phyloP scores from a whole-genome alignment of 2,888 invertebrate genomes.

The Neoitamus cyanurus region DNA sequence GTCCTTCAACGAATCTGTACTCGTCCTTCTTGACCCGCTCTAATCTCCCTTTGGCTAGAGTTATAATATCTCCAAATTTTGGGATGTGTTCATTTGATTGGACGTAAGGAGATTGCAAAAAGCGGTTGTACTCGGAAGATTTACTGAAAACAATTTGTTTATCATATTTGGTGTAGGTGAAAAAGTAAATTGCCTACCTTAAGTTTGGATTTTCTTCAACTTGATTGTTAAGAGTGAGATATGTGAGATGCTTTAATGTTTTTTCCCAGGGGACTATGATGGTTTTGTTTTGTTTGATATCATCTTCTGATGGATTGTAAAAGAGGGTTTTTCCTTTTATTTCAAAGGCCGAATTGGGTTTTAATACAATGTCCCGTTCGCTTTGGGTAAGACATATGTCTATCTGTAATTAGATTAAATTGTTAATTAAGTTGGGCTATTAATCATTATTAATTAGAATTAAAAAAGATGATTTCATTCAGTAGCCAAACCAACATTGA shows the following conservation, averaged over 20 bases:
- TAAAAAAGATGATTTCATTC: no score
- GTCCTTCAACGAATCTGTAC: slow-evolving; percentile 70
- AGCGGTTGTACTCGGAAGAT: slow-evolving; percentile 60
- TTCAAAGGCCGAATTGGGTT: slow-evolving; percentile 61
- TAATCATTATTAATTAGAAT: no score
- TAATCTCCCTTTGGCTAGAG: slow-evolving; percentile 74
- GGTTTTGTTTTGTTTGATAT: not conserved
- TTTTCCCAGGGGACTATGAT: slow-evolving; percentile 72
- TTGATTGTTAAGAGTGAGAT: slow-evolving; percentile 69
- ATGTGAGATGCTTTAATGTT: slow-evolving; percentile 75
- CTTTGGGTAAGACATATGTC: slow-evolving; percentile 51
- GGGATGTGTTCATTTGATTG: slow-evolving; percentile 60
- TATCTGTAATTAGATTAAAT: not conserved
- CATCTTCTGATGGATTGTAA: slow-evolving; percentile 56
- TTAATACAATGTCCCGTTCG: slow-evolving; percentile 63
- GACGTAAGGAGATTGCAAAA: slow-evolving; percentile 60
- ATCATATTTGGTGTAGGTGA: not conserved
- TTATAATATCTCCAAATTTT: slow-evolving; percentile 73
- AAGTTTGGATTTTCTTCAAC: slow-evolving; percentile 58
- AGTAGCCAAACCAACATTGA: no score
- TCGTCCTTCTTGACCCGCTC: slow-evolving; percentile 68
- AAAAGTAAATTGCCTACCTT: slow-evolving; percentile 56
- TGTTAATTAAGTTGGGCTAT: no score
- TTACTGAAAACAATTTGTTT: slow-evolving; percentile 52
- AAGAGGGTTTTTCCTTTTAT: slow-evolving; percentile 61